These are phyloP conservation scores for Oncopodura yosiiana DNA, from an alignment of 1,140 invertebrate species.

Conservation along the genomic window DNA sequence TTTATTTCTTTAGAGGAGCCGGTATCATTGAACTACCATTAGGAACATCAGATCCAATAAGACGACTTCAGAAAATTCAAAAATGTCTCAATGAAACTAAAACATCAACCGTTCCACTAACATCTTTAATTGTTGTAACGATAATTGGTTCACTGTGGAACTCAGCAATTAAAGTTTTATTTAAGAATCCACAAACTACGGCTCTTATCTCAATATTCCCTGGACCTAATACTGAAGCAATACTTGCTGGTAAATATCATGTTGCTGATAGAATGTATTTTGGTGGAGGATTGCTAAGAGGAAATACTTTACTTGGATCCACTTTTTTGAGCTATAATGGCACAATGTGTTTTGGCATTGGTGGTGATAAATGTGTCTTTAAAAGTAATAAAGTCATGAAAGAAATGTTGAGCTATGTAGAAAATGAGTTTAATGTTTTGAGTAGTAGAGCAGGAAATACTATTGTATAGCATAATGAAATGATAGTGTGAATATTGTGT, in stretches of 20 bases:
- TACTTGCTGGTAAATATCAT: background rate
- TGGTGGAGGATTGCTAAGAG: conserved; percentile 1
- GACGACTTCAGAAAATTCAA: conserved; percentile 1
- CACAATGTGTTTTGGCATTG: too few relatives aligned
- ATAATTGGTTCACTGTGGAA: conserved; percentile 11
- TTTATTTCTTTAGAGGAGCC: background rate
- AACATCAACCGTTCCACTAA: background rate
- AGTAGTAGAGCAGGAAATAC: too few relatives aligned
- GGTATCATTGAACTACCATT: conserved; percentile 8
- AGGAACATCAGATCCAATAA: conserved; percentile 4
- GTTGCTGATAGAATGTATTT: conserved; percentile 5
- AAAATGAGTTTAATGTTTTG: too few relatives aligned
- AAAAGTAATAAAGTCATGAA: too few relatives aligned
- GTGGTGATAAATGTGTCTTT: too few relatives aligned
- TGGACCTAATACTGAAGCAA: background rate
- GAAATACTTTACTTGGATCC: background rate
- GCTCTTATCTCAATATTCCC: conserved; percentile 9
- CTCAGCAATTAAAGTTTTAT: background rate
- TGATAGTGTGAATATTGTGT: too few relatives aligned
- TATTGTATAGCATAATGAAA: too few relatives aligned
- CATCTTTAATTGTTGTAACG: background rate
- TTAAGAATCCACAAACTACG: background rate
- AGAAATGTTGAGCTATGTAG: too few relatives aligned
- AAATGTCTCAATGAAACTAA: background rate
- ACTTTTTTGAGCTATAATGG: conserved; percentile 2